phyloP scores from a whole-genome alignment of 2,888 invertebrate genomes.

The Tenthredo notha region DNA sequence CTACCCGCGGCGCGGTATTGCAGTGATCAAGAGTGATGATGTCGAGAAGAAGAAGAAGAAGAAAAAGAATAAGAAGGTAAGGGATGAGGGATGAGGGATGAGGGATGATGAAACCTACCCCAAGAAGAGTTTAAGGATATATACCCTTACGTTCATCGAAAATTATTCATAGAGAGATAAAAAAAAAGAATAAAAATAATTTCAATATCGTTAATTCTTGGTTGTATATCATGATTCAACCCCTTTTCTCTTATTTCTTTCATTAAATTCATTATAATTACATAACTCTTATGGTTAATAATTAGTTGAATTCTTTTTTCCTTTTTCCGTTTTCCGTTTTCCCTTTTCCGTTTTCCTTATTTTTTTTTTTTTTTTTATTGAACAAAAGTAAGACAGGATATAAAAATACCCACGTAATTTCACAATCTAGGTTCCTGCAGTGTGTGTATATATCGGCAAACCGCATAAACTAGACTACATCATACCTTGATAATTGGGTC shows the following conservation, averaged over 20 bases:
- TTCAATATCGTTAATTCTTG: too few species aligned
- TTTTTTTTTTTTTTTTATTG: not conserved
- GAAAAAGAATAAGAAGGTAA: not conserved
- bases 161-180: not conserved
- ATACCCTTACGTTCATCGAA: not conserved
- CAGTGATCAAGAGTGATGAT: slow-evolving; percentile 46
- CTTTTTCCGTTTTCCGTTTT: too few species aligned
- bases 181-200: not conserved
- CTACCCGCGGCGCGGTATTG: not conserved
- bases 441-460: not conserved
- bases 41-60: not conserved
- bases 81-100: not conserved
- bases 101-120: slow-evolving; percentile 8
- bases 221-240: too few species aligned
- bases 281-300: not conserved
- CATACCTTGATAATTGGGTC: not conserved
- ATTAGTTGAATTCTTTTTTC: not conserved
- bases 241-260: not conserved
- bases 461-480: not conserved
- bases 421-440: not conserved
- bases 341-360: not conserved
- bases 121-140: slow-evolving; percentile 7
- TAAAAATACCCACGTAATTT: not conserved
- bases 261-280: not conserved
- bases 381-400: not conserved